Base-by-base conservation (phyloP, 2,888 invertebrate species). In the Smittia aterrima region DNA sequence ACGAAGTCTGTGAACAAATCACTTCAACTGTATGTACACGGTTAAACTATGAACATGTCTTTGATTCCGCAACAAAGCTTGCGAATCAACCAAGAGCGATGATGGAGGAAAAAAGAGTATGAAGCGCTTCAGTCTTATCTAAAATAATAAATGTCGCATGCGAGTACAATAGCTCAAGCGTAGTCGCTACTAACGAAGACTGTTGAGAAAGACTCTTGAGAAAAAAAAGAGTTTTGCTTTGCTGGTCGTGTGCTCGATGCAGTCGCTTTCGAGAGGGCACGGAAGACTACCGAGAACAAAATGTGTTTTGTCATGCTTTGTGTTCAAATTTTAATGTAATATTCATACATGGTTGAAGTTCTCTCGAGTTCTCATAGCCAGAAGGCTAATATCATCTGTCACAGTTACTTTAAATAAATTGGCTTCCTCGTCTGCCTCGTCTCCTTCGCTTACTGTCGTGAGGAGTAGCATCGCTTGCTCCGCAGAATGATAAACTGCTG, bases 401-500 rank as follows among this genome's bases (percentile, higher is more conserved):
- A 47, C 41, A 24, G 68, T 68, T 68, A 68, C 68, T 68, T 68
- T 68, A 68, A 68, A 68, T 68, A 47, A 47, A 68, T 68, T 68
- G 47, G 68, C 68, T 68, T 11, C 3, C 16, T n/a, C 9, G 38
- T 38, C 24, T 22, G 18, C 47, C 22, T 41, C 40, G 32, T 6
- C 32, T 32, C 32, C 4, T 32, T 9, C 20, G 18, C 41, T 47
- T 20, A 24, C 40, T 68, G 68, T 32, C n/a, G n/a, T 40, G 66
- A 40, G 20, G 24, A 11, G 32, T 32, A 32, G 22, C 24, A 24
- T 16, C 11, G 22, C 22, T 68, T 40, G 27, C 4, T 47, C 1
- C 38, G 11, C 47, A 64, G 27, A 27, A 66, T 47, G 68, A 68
- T 41, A 68, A 47, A 47, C 68, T 47, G 11, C 47, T 47, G 47